phyloP scores from a whole-genome alignment of 2,797 vertebrate genomes.

The Mycteria americana region DNA sequence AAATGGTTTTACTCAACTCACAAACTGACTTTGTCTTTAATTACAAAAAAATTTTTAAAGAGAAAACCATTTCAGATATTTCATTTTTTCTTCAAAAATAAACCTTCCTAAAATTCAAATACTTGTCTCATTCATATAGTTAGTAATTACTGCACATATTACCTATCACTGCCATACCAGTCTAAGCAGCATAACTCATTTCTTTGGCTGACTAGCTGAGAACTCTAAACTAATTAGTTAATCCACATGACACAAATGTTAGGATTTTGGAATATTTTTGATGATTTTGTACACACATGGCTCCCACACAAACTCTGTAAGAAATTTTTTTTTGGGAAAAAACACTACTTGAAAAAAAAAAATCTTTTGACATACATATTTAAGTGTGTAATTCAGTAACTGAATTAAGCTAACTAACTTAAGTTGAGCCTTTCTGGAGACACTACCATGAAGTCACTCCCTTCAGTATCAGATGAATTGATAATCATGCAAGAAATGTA shows the following conservation, averaged over 20 bases:
- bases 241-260: not conserved
- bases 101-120: not conserved
- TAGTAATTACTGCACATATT: not conserved
- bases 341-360: not conserved
- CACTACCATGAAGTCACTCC: not conserved
- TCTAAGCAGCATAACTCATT: not conserved
- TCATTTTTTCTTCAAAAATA: not conserved
- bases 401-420: not conserved
- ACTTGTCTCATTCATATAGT: not conserved
- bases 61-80: not conserved
- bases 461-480: not conserved
- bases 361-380: not conserved
- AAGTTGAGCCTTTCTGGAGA: not conserved
- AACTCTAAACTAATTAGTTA: not conserved
- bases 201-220: not conserved
- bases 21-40: not conserved
- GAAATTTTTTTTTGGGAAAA: rapidly evolving
- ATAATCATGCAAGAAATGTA: rapidly evolving
- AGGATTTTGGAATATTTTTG: not conserved
- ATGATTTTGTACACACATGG: not conserved
- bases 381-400: not conserved
- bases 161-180: not conserved
- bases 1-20: not conserved
- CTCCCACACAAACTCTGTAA: not conserved
- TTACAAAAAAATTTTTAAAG: not conserved